These are phyloP conservation scores for Brenthis daphne DNA, from an alignment of 2,888 invertebrate genomes.

Conservation along the genomic window DNA sequence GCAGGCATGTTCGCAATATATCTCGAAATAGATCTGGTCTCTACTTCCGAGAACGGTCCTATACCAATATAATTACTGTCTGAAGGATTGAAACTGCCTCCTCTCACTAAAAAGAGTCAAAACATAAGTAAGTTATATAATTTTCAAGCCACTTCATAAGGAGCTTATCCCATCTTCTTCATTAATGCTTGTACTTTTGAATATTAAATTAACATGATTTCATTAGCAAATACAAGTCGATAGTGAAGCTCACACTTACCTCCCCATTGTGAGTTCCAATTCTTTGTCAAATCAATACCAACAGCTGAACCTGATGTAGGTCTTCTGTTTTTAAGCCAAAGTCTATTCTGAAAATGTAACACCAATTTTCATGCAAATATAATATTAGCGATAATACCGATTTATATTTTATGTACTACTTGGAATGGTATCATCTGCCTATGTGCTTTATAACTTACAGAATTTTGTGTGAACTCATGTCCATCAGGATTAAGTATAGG, in stretches of 20 bases:
- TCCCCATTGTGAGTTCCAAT: constrained; percentile 85
- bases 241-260: constrained; percentile 50
- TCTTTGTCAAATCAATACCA: constrained; percentile 85
- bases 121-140: not conserved
- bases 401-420: not conserved
- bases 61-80: constrained; percentile 76
- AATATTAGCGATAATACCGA: not conserved
- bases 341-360: constrained; percentile 66
- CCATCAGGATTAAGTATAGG: constrained; percentile 91
- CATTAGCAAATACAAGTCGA: too few relatives aligned
- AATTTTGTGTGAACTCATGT: constrained; percentile 85
- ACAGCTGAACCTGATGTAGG: constrained; percentile 59
- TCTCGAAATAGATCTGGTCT: constrained; percentile 70
- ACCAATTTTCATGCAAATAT: not conserved
- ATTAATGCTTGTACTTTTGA: too few relatives aligned
- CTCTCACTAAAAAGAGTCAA: constrained; percentile 58
- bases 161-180: too few relatives aligned
- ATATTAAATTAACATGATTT: too few relatives aligned
- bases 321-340: constrained; percentile 86
- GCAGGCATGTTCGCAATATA: constrained; percentile 68
- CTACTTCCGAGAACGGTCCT: constrained; percentile 81
- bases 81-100: constrained; percentile 67
- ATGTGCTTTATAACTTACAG: constrained; percentile 54
- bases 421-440: constrained; percentile 2
- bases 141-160: too few relatives aligned